Evolutionary conservation across 1,140 invertebrate genomes (phyloP).

Genomic region (Pantala flavescens): DNA sequence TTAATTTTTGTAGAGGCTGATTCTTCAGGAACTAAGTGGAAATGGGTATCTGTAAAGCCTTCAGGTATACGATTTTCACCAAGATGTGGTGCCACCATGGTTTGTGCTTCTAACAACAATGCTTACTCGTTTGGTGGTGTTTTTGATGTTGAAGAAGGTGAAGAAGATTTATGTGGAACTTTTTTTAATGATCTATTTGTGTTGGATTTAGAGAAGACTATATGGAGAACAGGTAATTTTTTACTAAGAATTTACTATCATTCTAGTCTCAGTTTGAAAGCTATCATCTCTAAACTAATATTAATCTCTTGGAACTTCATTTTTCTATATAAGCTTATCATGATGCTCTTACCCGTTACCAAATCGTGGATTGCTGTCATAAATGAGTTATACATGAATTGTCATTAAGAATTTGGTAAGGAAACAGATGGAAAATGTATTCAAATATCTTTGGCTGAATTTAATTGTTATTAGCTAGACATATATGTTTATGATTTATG

Average conservation of each 20-base stretch:
- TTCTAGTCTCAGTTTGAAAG: too few species aligned
- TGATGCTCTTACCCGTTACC: too few species aligned
- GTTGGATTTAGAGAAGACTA: conserved; percentile 62
- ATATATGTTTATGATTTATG: too few species aligned
- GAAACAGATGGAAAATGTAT: too few species aligned
- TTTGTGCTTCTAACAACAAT: conserved; percentile 40
- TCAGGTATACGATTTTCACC: conserved; percentile 51
- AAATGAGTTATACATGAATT: too few species aligned
- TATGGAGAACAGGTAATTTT: conserved; percentile 49
- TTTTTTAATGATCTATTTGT: conserved; percentile 75
- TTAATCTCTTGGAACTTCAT: too few species aligned
- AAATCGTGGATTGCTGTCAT: too few species aligned
- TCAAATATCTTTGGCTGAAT: too few species aligned
- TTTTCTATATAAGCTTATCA: too few species aligned
- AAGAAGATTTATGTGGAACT: conserved; percentile 64
- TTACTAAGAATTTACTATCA: neutral
- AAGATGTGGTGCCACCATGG: conserved; percentile 51
- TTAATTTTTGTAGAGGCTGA: conserved; percentile 42
- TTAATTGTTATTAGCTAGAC: too few species aligned
- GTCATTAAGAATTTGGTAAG: too few species aligned
- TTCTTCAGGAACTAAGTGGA: conserved; percentile 54
- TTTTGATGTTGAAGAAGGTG: conserved; percentile 58
- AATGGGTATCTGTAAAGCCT: conserved; percentile 61
- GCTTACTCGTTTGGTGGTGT: conserved; percentile 72
- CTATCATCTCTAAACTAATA: too few species aligned